Conservation (phyloP, 2,797 vertebrate species). For the Ctenochaetus hawaiiensis region DNA sequence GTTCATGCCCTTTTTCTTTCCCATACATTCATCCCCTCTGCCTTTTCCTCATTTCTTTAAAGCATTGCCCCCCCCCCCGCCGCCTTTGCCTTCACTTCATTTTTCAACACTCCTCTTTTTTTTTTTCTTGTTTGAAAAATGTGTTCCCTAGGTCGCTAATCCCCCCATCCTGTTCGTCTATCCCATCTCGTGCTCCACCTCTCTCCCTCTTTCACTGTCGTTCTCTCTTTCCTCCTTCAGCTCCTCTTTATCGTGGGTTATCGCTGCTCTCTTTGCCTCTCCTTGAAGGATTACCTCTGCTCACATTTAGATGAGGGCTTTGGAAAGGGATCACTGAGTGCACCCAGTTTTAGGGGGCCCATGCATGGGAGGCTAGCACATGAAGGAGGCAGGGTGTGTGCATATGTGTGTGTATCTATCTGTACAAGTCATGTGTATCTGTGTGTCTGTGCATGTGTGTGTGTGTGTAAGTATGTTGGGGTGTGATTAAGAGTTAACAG, state of each 20-base stretch:
- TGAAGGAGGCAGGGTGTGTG: conserved; percentile 70
- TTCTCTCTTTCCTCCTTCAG: conserved; percentile 54
- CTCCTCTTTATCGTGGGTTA: conserved; percentile 67
- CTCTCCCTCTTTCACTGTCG: conserved; percentile 53
- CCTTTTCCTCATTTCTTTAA: conserved; percentile 20
- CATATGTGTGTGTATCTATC: conserved; percentile 50
- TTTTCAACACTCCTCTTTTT: conserved; percentile 53
- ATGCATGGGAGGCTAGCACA: conserved; percentile 63
- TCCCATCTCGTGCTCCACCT: conserved; percentile 69
- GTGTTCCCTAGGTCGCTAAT: conserved; percentile 66
- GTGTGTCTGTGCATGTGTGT: conserved; percentile 54
- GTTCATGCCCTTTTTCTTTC: conserved; percentile 54
- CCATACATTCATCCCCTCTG: conserved; percentile 39
- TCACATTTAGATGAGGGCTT: conserved; percentile 76
- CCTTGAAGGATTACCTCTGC: conserved; percentile 77
- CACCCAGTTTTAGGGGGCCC: conserved; percentile 74
- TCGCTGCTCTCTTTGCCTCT: conserved; percentile 67
- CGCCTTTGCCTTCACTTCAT: conserved; percentile 45
- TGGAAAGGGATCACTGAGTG: conserved; percentile 69
- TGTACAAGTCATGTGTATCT: conserved; percentile 60
- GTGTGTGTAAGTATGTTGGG: conserved; percentile 51
- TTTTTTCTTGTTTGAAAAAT: conserved; percentile 57
- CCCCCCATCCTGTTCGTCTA: conserved; percentile 71
- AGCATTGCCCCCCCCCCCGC: conserved; percentile 9
- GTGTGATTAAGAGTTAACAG: conserved; percentile 75